These are phyloP conservation scores for Dipus sagitta DNA, from an alignment of 2,797 vertebrate genomes.

Conservation along the genomic window DNA sequence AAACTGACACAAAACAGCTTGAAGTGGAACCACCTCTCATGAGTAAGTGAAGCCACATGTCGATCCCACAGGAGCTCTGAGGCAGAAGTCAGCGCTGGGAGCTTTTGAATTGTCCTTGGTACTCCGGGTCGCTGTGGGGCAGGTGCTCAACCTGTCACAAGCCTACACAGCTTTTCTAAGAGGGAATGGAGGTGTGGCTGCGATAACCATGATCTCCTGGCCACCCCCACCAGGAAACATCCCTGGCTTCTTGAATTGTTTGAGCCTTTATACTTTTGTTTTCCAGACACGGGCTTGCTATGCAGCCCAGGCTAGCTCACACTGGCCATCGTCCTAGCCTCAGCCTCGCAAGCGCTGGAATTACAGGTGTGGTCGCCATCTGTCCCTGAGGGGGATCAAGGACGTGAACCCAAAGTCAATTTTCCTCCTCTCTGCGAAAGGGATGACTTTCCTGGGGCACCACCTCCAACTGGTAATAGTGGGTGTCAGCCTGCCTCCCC, in stretches of 20 bases:
- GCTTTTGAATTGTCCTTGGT: slow-evolving; percentile 43
- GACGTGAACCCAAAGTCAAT: neutral
- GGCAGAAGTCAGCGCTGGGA: slow-evolving; percentile 5
- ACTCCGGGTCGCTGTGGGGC: slow-evolving; percentile 64
- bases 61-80: slow-evolving; percentile 81
- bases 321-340: too few species aligned
- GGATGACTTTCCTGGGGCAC: neutral
- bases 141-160: slow-evolving; percentile 70
- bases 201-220: neutral
- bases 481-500: too few species aligned
- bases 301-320: too few species aligned
- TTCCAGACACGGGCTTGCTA: neutral
- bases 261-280: neutral
- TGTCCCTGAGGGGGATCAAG: neutral
- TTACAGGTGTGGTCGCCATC: too few species aligned
- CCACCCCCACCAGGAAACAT: neutral
- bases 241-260: neutral
- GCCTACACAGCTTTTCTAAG: slow-evolving; percentile 31
- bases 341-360: too few species aligned
- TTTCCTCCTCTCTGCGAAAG: too few species aligned
- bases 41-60: slow-evolving; percentile 83
- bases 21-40: slow-evolving; percentile 79
- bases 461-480: too few species aligned
- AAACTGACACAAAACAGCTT: slow-evolving; percentile 85
- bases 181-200: neutral